A percentile compares a stretch with the other conserved stretches of the same genome.
Conservation (phyloP, 1,140 invertebrate species). For the Heliconius eleuchia region DNA sequence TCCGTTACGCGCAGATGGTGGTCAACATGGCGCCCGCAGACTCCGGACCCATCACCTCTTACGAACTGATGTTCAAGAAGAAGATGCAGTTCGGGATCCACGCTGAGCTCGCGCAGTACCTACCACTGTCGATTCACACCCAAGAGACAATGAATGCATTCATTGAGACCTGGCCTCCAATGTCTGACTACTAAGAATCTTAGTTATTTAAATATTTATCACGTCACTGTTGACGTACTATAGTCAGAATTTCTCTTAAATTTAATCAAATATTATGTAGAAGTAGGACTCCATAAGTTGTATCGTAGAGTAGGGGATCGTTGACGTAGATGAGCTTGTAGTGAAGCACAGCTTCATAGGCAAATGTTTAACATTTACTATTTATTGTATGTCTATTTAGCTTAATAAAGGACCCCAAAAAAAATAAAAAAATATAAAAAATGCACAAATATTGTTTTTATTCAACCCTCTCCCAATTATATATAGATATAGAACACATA, state of each 20-base stretch:
- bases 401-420: conserved; percentile 5
- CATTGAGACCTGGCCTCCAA: not conserved
- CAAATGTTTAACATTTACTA: not conserved
- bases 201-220: not conserved
- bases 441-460: not conserved
- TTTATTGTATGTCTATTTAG: conserved; percentile 2
- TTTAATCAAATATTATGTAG: not conserved
- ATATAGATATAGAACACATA: not conserved
- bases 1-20: not conserved
- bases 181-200: not conserved
- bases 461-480: not conserved
- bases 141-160: not conserved
- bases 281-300: not conserved
- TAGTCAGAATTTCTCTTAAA: not conserved
- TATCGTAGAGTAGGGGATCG: conserved; percentile 6
- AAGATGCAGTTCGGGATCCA: not conserved
- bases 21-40: not conserved
- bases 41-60: not conserved
- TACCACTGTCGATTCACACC: not conserved
- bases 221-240: not conserved
- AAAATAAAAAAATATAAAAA: not conserved
- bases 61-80: not conserved
- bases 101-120: not conserved
- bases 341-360: not conserved
- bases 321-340: not conserved